A percentile compares a stretch with the other conserved stretches of the same genome.
These are phyloP conservation scores for Oreocharis arfaki DNA, from an alignment of 2,113 vertebrate genomes.

Conservation along the genomic window DNA sequence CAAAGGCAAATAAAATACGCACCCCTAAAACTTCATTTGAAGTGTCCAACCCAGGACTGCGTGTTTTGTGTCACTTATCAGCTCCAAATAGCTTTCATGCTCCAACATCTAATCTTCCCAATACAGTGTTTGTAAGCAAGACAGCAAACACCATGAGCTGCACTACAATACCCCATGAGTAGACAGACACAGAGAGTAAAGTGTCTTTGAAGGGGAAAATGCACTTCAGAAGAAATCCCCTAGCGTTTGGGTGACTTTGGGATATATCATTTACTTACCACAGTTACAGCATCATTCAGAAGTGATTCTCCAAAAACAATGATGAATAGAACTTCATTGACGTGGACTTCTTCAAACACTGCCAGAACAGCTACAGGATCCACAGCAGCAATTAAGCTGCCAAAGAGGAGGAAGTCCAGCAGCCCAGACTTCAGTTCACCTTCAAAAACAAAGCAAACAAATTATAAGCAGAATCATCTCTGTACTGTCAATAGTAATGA, in stretches of 20 bases:
- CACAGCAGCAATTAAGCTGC: slow-evolving; percentile 91
- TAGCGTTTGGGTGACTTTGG: not conserved
- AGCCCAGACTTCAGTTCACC: slow-evolving; percentile 78
- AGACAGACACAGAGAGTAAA: not conserved
- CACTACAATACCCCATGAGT: not conserved
- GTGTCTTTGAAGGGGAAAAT: not conserved
- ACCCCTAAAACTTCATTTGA: not conserved
- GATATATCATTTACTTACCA: slow-evolving; percentile 74
- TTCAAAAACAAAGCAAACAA: slow-evolving; percentile 41
- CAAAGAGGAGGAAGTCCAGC: slow-evolving; percentile 92
- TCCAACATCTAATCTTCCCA: not conserved
- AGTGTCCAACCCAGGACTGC: not conserved
- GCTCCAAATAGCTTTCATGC: not conserved
- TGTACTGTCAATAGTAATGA: not conserved
- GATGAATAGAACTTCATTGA: slow-evolving; percentile 98
- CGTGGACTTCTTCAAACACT: slow-evolving; percentile 96
- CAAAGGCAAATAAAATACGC: not conserved
- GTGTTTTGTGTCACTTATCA: not conserved
- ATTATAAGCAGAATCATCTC: not conserved
- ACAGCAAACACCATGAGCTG: not conserved
- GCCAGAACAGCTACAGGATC: slow-evolving; percentile 96
- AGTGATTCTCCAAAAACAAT: slow-evolving; percentile 96
- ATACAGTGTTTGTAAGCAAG: not conserved
- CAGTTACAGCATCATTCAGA: slow-evolving; percentile 95
- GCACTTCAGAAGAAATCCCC: not conserved